Conservation (phyloP, 2,113 vertebrate species). For the Girardinichthys multiradiatus region DNA sequence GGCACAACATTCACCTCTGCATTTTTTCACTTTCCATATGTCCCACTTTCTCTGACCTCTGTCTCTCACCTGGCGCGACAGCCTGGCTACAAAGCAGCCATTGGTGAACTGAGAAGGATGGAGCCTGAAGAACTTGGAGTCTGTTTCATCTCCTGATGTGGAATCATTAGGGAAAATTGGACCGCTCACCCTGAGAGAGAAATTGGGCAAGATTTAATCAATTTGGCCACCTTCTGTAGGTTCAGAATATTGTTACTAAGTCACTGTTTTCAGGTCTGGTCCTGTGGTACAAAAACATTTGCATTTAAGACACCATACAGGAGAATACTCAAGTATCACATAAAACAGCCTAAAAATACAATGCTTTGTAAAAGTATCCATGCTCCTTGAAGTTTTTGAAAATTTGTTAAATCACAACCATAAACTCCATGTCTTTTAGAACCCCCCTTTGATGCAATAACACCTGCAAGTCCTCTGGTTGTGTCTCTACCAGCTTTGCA, state of each 20-base stretch:
- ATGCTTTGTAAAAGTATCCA: no score
- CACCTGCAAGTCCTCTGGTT: no score
- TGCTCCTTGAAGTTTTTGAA: no score
- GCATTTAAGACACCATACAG: no score
- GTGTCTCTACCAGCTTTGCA: no score
- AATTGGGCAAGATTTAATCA: neutral
- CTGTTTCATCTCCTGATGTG: slow-evolving; percentile 51
- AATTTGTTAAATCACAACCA: no score
- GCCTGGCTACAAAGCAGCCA: slow-evolving; percentile 89
- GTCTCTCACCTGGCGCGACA: slow-evolving; percentile 87
- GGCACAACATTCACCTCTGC: slow-evolving; percentile 17
- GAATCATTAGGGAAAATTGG: slow-evolving; percentile 80
- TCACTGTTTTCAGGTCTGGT: neutral
- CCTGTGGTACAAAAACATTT: neutral
- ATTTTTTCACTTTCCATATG: neutral
- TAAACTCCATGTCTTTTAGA: no score
- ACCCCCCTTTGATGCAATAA: no score
- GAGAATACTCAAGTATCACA: no score
- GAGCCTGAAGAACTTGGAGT: slow-evolving; percentile 83
- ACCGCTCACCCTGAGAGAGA: slow-evolving; percentile 81
- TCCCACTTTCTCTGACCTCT: neutral
- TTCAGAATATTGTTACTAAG: neutral
- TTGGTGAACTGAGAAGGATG: slow-evolving; percentile 85
- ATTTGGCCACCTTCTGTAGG: slow-evolving; percentile 5
- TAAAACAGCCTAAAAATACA: no score